These are phyloP conservation scores for Ophion ventricosus DNA, from an alignment of 2,888 invertebrate genomes.

Conservation along the genomic window DNA sequence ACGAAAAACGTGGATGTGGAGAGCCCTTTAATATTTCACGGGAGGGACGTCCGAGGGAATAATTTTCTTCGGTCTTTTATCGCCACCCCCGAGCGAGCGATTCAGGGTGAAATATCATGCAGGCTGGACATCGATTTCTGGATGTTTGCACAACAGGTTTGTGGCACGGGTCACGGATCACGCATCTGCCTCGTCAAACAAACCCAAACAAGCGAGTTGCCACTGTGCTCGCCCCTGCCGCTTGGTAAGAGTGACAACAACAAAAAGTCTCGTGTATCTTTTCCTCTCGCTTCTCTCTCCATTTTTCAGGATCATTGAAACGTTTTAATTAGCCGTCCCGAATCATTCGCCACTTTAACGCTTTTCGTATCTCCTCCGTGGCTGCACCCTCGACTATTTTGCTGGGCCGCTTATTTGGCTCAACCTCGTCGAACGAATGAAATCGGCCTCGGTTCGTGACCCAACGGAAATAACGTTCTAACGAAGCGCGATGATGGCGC, in stretches of 20 bases:
- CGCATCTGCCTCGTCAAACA: conserved; percentile 62
- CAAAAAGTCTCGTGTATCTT: too few relatives aligned
- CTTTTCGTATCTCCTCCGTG: too few relatives aligned
- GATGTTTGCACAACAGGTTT: conserved; percentile 11
- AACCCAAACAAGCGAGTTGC: too few relatives aligned
- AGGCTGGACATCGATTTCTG: conserved; percentile 8
- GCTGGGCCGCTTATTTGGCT: too few relatives aligned
- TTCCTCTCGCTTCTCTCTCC: too few relatives aligned
- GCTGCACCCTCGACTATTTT: too few relatives aligned
- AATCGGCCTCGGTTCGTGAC: conserved; percentile 57
- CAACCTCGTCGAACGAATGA: conserved; percentile 62
- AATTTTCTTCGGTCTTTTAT: conserved; percentile 4
- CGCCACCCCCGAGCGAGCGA: background rate
- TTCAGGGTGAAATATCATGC: conserved; percentile 4
- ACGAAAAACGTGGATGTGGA: background rate
- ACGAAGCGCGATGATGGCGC: conserved; percentile 44
- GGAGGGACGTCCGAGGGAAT: background rate
- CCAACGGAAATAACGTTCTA: conserved; percentile 70
- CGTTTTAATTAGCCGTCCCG: too few relatives aligned
- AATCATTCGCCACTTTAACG: too few relatives aligned
- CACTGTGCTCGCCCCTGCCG: too few relatives aligned
- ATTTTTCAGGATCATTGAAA: too few relatives aligned
- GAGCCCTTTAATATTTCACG: conserved; percentile 7
- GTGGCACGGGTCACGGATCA: background rate
- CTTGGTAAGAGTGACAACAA: too few relatives aligned